Conservation (phyloP, 2,113 vertebrate species). For the Cyanoliseus patagonus region DNA sequence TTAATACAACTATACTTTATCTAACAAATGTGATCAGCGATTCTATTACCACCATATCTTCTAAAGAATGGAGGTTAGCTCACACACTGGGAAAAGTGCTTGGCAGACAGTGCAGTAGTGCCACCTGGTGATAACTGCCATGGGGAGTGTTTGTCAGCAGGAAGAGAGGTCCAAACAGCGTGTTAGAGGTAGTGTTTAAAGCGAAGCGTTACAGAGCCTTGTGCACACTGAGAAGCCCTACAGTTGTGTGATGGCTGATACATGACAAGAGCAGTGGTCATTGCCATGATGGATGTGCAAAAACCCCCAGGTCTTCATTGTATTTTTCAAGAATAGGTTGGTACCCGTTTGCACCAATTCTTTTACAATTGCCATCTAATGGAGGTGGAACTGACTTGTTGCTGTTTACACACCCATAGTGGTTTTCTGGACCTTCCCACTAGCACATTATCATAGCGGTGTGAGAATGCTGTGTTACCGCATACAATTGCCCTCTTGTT, state of each 20-base stretch:
- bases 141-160: not conserved
- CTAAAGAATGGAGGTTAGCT: not conserved
- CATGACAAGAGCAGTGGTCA: not conserved
- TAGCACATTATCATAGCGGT: not conserved
- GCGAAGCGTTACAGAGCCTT: too few relatives aligned
- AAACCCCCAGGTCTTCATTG: not conserved
- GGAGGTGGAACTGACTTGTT: not conserved
- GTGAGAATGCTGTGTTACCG: not conserved
- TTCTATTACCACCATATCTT: not conserved
- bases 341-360: not conserved
- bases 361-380: not conserved
- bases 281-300: not conserved
- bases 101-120: not conserved
- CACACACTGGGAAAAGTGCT: too few relatives aligned
- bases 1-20: not conserved
- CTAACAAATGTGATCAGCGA: not conserved
- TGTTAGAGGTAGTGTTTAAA: not conserved
- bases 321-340: not conserved
- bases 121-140: not conserved
- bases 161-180: not conserved
- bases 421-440: not conserved
- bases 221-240: not conserved
- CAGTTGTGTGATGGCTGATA: not conserved
- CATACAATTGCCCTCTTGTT: not conserved
- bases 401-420: not conserved